phyloP scores from a whole-genome alignment of 1,140 invertebrate genomes.

The Nasonia longicornis region DNA sequence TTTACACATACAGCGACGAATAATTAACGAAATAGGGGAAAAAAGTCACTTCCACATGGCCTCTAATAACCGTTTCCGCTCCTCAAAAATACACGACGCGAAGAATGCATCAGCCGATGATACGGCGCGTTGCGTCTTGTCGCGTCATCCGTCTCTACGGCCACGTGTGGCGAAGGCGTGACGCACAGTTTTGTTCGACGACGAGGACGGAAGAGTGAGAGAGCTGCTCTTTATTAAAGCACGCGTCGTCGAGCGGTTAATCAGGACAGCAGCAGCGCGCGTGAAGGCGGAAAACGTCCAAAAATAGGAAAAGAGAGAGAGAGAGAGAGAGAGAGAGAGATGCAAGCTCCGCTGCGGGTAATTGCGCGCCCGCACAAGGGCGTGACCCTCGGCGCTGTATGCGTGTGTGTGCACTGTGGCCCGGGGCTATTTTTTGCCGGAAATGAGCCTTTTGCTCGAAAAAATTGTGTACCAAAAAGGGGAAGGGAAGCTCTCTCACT shows the following conservation, averaged over 20 bases:
- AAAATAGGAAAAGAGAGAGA: constrained; percentile 48
- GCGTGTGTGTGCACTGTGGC: constrained; percentile 5
- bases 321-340: constrained; percentile 22
- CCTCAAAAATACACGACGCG: neutral
- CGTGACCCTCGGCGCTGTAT: constrained; percentile 9
- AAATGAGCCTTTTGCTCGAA: constrained; percentile 39
- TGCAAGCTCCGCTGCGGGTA: constrained; percentile 4
- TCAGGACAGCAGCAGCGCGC: constrained; percentile 7
- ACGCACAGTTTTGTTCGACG: constrained; percentile 18
- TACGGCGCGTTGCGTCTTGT: neutral
- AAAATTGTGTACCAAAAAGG: neutral
- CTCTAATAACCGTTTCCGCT: neutral
- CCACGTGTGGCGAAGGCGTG: constrained; percentile 23
- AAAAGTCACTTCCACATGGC: neutral
- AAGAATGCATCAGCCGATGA: constrained; percentile 22
- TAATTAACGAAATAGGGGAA: neutral
- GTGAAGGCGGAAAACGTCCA: constrained; percentile 30
- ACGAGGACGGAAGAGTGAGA: neutral
- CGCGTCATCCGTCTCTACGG: neutral
- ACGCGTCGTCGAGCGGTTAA: constrained; percentile 35
- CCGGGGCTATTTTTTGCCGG: constrained; percentile 34
- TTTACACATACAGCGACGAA: too few relatives aligned
- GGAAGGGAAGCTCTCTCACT: neutral
- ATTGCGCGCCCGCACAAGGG: constrained; percentile 30
- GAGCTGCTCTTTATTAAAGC: constrained; percentile 27